Evolutionary conservation across 1,140 invertebrate species (phyloP), one percentile per base, ranked within the genome.

Genomic region (Drosophila melanica): DNA sequence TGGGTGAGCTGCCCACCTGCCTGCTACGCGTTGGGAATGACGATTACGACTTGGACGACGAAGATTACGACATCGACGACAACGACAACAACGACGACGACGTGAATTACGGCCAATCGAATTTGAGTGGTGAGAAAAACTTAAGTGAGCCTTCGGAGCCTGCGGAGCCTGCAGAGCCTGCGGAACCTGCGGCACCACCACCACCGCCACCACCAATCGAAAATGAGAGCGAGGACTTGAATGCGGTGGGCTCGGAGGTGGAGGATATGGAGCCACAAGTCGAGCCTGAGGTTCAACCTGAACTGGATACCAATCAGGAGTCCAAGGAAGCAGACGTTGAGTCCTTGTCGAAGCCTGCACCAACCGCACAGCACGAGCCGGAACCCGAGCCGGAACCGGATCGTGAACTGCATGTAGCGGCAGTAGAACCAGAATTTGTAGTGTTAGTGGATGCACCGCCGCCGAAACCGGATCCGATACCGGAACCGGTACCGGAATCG

Each of bases 1-100:
- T 94, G 27, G 94, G 94, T 10, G 90, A 92, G 35, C 77, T 92
- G 62, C 94, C 94, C 7, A 91, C 89, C 55, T 95, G 94, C 63
- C 66, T 91, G 50, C 59, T 71, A 3, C 4, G 51, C 23, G 11
- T n/a, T 1, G 79, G 86, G 16, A 12, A 63, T 11, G 53, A 77
- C 7, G 48, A 77, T 23, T 59, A 58, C 9, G 64, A 66, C 16
- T 51, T 39, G 9, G 53, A 30, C 27, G 42, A 41, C 44, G 54
- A 50, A n/a, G n/a, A n/a, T n/a, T n/a, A n/a, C n/a, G n/a, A n/a
- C n/a, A n/a, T n/a, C 44, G 64, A 72, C 4, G 62, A 80, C 16
- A 77, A 74, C 20, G 72, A 90, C 11, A 76, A 87, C 0, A 33
- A 76, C 47, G 72, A 70, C 4, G 72, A 79, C 10, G 64, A 69